Conservation (phyloP, 2,888 invertebrate species). For the Vannuccia rotundouncinata region DNA sequence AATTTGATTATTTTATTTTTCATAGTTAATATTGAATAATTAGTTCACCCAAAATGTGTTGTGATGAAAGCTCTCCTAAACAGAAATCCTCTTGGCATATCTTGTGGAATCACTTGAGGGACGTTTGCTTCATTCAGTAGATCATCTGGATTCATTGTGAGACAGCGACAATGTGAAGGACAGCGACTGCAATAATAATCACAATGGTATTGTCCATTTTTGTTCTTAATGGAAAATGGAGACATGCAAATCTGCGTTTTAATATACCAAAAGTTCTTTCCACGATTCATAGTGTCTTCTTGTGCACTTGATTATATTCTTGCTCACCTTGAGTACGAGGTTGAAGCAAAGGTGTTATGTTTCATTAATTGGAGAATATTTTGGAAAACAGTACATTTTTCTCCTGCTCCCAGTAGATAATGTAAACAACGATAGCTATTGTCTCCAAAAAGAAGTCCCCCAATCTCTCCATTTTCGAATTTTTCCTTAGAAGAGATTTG, state of each 20-base stretch:
- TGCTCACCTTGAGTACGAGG: background rate
- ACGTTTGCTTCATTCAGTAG: background rate
- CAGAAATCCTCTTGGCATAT: no score
- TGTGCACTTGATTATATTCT: background rate
- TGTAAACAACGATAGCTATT: background rate
- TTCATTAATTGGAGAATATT: no score
- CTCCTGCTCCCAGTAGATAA: no score
- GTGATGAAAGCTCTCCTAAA: no score
- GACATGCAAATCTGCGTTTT: background rate
- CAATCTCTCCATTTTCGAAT: background rate
- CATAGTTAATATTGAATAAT: no score
- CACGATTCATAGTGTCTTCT: background rate
- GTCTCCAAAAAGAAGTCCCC: background rate
- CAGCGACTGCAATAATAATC: background rate
- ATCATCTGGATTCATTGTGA: background rate
- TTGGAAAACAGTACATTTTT: no score
- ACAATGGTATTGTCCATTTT: background rate
- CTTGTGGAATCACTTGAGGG: background rate
- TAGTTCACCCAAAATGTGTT: no score
- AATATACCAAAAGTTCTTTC: background rate
- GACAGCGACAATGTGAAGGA: background rate
- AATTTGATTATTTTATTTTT: no score
- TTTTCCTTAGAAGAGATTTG: background rate
- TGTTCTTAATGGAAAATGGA: background rate
- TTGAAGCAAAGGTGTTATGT: background rate